Conservation (phyloP, 2,888 invertebrate species). For the Eupeodes latifasciatus region DNA sequence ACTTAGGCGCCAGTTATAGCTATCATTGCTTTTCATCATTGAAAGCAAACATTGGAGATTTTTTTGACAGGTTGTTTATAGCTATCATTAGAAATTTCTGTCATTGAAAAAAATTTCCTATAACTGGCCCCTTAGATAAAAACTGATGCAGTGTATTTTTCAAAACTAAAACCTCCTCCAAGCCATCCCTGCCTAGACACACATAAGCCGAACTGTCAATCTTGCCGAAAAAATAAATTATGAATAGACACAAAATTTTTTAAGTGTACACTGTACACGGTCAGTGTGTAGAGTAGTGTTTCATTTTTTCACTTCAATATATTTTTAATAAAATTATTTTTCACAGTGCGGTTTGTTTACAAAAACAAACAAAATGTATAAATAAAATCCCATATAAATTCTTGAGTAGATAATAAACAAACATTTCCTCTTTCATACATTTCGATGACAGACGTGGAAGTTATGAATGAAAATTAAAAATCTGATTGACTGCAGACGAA, state of each 20-base stretch:
- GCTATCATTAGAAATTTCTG: too few species aligned
- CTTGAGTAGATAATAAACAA: conserved; percentile 19
- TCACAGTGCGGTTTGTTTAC: conserved; percentile 69
- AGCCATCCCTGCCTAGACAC: conserved; percentile 13
- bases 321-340: conserved; percentile 47
- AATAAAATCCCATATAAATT: conserved; percentile 7
- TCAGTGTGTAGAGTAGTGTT: background rate
- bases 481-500: background rate
- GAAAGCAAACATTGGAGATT: too few species aligned
- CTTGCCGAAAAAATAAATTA: background rate
- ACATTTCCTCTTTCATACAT: background rate
- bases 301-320: background rate
- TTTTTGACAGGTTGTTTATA: too few species aligned
- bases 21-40: too few species aligned
- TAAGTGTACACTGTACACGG: conserved; percentile 55
- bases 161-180: background rate
- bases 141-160: background rate
- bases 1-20: too few species aligned
- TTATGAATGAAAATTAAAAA: background rate
- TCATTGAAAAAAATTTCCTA: too few species aligned
- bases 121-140: too few species aligned
- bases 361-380: conserved; percentile 44
- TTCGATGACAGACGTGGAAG: background rate
- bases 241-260: conserved; percentile 55
- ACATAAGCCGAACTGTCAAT: conserved; percentile 8